Percentiles rank a stretch among this genome's conserved stretches.
Evolutionary conservation across 2,113 vertebrate genomes (phyloP).

Genomic region (Paedocypris sp.): DNA sequence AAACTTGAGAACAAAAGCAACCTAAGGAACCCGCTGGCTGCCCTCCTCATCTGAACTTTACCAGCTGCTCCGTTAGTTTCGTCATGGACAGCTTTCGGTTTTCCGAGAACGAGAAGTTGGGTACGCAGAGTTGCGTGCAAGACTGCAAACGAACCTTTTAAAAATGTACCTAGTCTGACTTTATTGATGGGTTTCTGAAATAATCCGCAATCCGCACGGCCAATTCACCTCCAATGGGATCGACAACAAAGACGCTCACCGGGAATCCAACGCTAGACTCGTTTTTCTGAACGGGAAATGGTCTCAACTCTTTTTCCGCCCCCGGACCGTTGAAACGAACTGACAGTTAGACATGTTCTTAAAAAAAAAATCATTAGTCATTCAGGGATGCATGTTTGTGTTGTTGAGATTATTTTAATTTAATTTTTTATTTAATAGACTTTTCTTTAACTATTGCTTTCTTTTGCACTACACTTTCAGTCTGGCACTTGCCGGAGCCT

Average conservation of each 20-base stretch:
- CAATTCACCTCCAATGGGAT: constrained; percentile 34
- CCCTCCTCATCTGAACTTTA: constrained; percentile 46
- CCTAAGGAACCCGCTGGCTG: constrained; percentile 49
- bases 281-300: constrained; percentile 51
- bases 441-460: constrained; percentile 54
- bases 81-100: constrained; percentile 43
- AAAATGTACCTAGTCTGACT: constrained; percentile 35
- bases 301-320: constrained; percentile 56
- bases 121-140: constrained; percentile 17
- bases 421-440: constrained; percentile 36
- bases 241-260: constrained; percentile 42
- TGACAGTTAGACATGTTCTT: constrained; percentile 48
- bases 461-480: constrained; percentile 67
- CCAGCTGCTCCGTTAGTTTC: constrained; percentile 35
- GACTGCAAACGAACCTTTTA: constrained; percentile 38
- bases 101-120: constrained; percentile 17
- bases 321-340: constrained; percentile 49
- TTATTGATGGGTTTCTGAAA: constrained; percentile 10
- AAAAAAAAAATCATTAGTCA: constrained; percentile 50
- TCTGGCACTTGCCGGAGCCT: constrained; percentile 46
- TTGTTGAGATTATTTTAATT: constrained; percentile 56
- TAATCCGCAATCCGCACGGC: constrained; percentile 16
- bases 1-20: constrained; percentile 44
- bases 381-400: constrained; percentile 69
- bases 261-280: constrained; percentile 49